Evolutionary conservation across 1,140 invertebrate genomes (phyloP), one percentile per base, ranked within the genome.

Genomic region (Capitella teleta): DNA sequence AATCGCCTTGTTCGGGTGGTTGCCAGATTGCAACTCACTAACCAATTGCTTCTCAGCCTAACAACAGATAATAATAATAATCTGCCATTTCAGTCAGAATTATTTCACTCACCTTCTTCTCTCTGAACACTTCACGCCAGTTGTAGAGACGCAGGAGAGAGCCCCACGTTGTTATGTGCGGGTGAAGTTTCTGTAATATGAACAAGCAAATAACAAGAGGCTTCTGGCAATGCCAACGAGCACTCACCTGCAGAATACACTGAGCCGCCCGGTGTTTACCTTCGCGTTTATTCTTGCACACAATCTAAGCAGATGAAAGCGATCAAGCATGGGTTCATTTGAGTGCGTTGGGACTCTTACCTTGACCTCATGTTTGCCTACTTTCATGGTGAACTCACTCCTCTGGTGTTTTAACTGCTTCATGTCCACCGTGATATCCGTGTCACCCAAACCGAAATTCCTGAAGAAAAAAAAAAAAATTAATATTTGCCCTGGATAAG

Each of bases 191-290:
- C 80, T 84, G 52, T 10, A 66, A 61, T 47, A 51, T 28, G 21
- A 54, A 42, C 36, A 21, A 43, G 23, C 0, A 19, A 14, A 32
- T n/a, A 32, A n/a, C 8, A n/a, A 32, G 30, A 32, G 30, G 8
- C 8, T 10, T 32, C n/a, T 32, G 30, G 30, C 8, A 32, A 10
- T 32, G 8, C n/a, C 30, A 32, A 36, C 18, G 19, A 16, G 46
- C 34, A 54, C 50, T 51, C 45, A 69, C 60, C 59, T 94, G 86
- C 26, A 98, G 68, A 57, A 98, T 91, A n/a, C 86, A 82, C 73
- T 97, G 93, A 14, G 91, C 89, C 10, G 92, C 92, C 58, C 86
- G 75, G 66, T 98, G 93, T 70, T 97, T 97, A n/a, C 92, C 93
- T 61, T 93, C 91, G 60, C 89, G 82, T 73, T 97, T 97, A 73